Percentiles rank a stretch among this genome's conserved stretches.
Conservation (phyloP, 2,888 invertebrate genomes). For the Anaspis maculata region DNA sequence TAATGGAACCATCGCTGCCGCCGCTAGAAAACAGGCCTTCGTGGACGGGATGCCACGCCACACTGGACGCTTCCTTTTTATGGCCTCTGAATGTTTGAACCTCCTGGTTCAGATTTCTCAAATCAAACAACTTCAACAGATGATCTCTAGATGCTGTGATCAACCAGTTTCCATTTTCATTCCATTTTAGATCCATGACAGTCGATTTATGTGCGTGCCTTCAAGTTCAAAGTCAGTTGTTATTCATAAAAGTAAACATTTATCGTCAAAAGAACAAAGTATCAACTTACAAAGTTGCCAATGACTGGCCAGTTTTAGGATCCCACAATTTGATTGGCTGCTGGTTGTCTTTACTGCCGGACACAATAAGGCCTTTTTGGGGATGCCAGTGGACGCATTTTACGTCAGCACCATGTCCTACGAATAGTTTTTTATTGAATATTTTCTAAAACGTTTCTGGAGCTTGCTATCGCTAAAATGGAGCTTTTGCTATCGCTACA, state of each 20-base stretch:
- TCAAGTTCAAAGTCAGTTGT: constrained; percentile 10
- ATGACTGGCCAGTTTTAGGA: constrained; percentile 89
- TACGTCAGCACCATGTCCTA: constrained; percentile 95
- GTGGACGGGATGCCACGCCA: constrained; percentile 98
- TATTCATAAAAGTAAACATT: no score
- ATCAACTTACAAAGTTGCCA: constrained; percentile 78
- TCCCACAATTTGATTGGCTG: constrained; percentile 99
- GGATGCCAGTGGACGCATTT: constrained; percentile 99
- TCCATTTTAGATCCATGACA: constrained; percentile 99
- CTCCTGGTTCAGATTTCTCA: constrained; percentile 91
- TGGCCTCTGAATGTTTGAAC: constrained; percentile 97
- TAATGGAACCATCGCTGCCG: constrained; percentile 95
- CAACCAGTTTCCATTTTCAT: constrained; percentile 98
- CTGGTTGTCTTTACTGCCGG: constrained; percentile 98
- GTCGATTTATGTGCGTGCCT: constrained; percentile 98
- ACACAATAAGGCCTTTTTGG: constrained; percentile 90
- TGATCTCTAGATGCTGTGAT: constrained; percentile 98
- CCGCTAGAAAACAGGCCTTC: constrained; percentile 96
- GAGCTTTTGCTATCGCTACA: no score
- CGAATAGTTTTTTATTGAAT: no score
- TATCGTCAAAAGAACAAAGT: not conserved
- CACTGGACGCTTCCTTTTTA: constrained; percentile 96
- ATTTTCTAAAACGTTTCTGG: no score
- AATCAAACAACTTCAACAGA: constrained; percentile 93
- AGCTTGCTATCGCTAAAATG: no score